Conservation (phyloP, 2,888 invertebrate species). For the Heteromurus nitidus region DNA sequence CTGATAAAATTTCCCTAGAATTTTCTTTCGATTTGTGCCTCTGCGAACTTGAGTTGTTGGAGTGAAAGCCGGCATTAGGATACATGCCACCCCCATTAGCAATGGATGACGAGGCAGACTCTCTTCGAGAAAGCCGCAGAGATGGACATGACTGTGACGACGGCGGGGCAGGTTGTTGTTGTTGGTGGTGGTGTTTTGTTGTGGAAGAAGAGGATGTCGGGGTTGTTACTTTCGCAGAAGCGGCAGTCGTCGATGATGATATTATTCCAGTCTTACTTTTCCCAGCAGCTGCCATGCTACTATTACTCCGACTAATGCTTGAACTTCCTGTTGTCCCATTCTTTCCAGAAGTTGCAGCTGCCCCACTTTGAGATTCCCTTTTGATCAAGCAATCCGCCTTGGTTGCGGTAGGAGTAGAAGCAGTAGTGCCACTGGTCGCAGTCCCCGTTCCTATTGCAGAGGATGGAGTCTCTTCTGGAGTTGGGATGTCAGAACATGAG, state of each 20-base stretch:
- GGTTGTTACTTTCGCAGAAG: slow-evolving; percentile 21
- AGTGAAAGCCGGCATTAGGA: neutral
- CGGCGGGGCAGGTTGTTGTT: slow-evolving; percentile 47
- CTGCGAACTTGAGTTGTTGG: neutral
- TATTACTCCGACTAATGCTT: slow-evolving; percentile 35
- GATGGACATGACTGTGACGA: slow-evolving; percentile 64
- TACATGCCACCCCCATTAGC: neutral
- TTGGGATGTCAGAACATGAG: slow-evolving; percentile 49
- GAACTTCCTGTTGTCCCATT: neutral
- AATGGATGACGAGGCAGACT: slow-evolving; percentile 34
- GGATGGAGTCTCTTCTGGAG: slow-evolving; percentile 27
- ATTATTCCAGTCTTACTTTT: slow-evolving; percentile 43
- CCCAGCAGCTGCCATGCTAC: slow-evolving; percentile 40
- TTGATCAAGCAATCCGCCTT: slow-evolving; percentile 19
- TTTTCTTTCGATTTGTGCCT: slow-evolving; percentile 12
- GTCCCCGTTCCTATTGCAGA: slow-evolving; percentile 29
- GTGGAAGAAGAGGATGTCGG: slow-evolving; percentile 5
- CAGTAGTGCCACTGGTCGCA: neutral
- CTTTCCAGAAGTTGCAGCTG: slow-evolving; percentile 25
- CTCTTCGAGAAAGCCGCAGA: slow-evolving; percentile 57
- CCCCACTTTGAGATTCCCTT: slow-evolving; percentile 18
- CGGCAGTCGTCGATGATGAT: slow-evolving; percentile 19
- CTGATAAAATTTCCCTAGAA: slow-evolving; percentile 45
- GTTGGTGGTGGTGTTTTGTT: neutral
- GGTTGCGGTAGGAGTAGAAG: neutral